A percentile compares a stretch with the other conserved stretches of the same genome.
phyloP scores from a whole-genome alignment of 2,888 invertebrate species.

The Malacosoma neustria region DNA sequence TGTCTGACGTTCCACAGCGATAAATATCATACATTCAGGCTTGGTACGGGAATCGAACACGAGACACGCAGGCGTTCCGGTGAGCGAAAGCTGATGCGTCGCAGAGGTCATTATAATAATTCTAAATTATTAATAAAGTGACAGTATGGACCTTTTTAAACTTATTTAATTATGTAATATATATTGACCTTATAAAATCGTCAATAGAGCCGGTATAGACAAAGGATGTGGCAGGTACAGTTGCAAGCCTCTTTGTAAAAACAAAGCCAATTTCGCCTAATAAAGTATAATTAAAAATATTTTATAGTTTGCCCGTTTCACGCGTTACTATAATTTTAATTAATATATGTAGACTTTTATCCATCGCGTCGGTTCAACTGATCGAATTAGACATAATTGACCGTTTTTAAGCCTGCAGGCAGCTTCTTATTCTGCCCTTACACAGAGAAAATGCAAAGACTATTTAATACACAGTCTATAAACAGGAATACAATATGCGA shows the following conservation, averaged over 20 bases:
- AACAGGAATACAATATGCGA: too few relatives aligned
- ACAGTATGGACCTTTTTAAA: conserved; percentile 25
- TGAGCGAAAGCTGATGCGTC: too few relatives aligned
- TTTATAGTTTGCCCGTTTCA: conserved; percentile 59
- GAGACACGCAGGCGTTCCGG: too few relatives aligned
- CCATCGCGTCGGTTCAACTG: conserved; percentile 47
- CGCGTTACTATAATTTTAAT: conserved; percentile 57
- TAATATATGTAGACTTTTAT: too few relatives aligned
- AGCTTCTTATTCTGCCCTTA: too few relatives aligned
- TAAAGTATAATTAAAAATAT: conserved; percentile 68
- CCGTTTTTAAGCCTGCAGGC: too few relatives aligned
- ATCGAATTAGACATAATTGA: conserved; percentile 39
- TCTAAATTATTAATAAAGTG: conserved; percentile 11
- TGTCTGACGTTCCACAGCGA: too few relatives aligned
- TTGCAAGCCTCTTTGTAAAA: conserved; percentile 41
- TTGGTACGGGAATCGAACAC: too few relatives aligned
- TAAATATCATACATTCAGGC: too few relatives aligned
- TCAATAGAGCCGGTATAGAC: conserved; percentile 60
- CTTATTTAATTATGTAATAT: conserved; percentile 67
- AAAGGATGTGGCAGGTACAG: conserved; percentile 50
- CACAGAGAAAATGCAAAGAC: too few relatives aligned
- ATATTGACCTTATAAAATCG: conserved; percentile 71
- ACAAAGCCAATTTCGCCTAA: conserved; percentile 65
- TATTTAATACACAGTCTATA: too few relatives aligned
- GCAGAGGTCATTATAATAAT: too few relatives aligned